Evolutionary conservation across 1,140 invertebrate species (phyloP), one percentile per base, ranked within the genome.

Genomic region (Tetraneura akinire): DNA sequence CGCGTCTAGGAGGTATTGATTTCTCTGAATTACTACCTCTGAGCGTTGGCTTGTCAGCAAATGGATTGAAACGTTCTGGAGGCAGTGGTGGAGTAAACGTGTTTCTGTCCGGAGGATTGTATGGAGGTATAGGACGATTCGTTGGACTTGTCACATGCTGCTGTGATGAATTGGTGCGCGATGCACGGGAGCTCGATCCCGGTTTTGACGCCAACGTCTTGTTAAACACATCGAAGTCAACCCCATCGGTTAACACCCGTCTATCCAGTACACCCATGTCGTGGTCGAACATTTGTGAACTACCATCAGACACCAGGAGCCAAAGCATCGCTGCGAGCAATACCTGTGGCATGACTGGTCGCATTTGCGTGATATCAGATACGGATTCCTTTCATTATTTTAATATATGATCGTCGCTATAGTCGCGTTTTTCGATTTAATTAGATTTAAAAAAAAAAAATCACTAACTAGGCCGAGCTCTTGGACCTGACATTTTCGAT

Each of bases 21-120:
- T 80, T 80, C 55, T 85, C 84, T 5, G 84, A 84, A 82, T 90
- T 89, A 23, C 89, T 89, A 81, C 92, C 93, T 82, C 92, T 88
- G 53, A 94, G 85, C 9, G 92, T 94, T 45, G 92, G 92, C 84
- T 93, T 94, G 83, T 94, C 92, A 4, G 92, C 92, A 84, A 94
- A 94, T 0, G 93, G 92, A 86, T 93, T 92, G 83, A 92, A 92
- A 5, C 83, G 82, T 84, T 92, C 91, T 2, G 91, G 91, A 9
- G 92, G 92, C 73, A 93, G 83, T 0, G 92, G 92, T 0, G 93
- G 92, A 0, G 92, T 94, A 85, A 94, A 92, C 81, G 92, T 90
- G 3, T 91, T 88, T 80, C 92, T 86, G 23, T 90, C 91, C 4
- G 93, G 92, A 14, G 92, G 92, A 14, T 92, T 91, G 85, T 94